Evolutionary conservation across 2,888 invertebrate genomes (phyloP).

Genomic region (Notocelia uddmanniana): DNA sequence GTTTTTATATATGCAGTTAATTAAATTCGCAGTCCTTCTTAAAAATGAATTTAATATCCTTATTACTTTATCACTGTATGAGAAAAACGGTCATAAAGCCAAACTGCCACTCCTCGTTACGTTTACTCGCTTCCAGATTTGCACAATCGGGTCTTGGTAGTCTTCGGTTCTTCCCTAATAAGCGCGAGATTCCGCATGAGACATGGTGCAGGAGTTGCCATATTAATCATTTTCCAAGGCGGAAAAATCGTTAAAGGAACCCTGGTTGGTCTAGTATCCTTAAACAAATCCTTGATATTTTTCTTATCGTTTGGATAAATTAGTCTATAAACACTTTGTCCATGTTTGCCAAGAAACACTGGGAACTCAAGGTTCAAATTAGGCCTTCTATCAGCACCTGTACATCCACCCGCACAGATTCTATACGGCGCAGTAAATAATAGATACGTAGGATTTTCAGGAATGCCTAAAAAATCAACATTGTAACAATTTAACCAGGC

Average conservation of each 20-base stretch:
- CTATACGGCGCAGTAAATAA: not conserved
- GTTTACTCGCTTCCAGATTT: not conserved
- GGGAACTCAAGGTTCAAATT: constrained; percentile 68
- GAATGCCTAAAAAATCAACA: constrained; percentile 62
- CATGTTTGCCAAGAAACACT: constrained; percentile 62
- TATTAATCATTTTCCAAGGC: not conserved
- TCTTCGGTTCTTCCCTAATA: not conserved
- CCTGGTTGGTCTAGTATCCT: constrained; percentile 52
- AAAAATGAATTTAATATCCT: not conserved
- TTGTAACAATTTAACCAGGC: not conserved
- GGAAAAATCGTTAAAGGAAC: constrained; percentile 52
- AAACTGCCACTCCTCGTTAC: not conserved
- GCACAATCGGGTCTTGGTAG: not conserved
- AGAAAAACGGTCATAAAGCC: constrained; percentile 7
- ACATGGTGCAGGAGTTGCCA: not conserved
- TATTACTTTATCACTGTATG: not conserved
- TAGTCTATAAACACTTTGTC: constrained; percentile 53
- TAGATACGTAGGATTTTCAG: constrained; percentile 54
- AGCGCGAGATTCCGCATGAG: not conserved
- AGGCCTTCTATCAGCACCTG: constrained; percentile 38
- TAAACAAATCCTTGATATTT: constrained; percentile 58
- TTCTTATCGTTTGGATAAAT: constrained; percentile 60
- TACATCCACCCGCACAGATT: constrained; percentile 52
- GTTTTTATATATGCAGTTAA: too few species aligned
- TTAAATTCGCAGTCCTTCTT: not conserved